Conservation (phyloP, 1,140 invertebrate species). For the Ctenoplectra terminalis region DNA sequence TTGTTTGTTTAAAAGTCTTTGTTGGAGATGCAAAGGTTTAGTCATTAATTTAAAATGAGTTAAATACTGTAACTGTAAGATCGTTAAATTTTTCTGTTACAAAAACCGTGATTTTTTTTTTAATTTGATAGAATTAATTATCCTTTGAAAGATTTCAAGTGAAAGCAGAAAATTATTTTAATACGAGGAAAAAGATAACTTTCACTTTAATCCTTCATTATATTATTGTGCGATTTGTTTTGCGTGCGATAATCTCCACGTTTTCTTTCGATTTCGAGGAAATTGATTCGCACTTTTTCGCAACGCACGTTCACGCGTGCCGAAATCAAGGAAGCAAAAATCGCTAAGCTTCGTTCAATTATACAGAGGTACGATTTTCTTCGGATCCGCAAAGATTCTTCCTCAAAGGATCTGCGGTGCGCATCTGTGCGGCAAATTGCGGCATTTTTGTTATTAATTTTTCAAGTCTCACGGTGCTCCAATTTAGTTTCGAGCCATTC, state of each 20-base stretch:
- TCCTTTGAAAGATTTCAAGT: too few species aligned
- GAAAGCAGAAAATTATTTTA: too few species aligned
- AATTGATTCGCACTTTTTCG: not conserved
- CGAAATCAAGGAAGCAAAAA: not conserved
- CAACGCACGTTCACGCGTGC: not conserved
- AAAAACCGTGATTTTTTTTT: too few species aligned
- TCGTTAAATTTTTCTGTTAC: too few species aligned
- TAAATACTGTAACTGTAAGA: too few species aligned
- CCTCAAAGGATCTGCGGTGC: not conserved
- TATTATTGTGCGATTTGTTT: too few species aligned
- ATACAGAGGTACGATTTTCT: not conserved
- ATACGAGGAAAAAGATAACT: too few species aligned
- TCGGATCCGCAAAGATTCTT: not conserved
- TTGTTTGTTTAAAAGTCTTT: not conserved
- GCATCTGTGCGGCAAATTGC: constrained; percentile 43
- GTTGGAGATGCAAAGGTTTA: not conserved
- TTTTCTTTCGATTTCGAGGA: not conserved
- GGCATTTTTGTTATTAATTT: constrained; percentile 48
- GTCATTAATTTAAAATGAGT: too few species aligned
- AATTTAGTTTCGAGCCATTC: constrained; percentile 30
- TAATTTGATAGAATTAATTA: too few species aligned
- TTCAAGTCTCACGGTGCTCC: constrained; percentile 24
- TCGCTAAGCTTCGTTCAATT: not conserved
- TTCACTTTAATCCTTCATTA: too few species aligned
- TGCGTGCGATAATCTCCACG: too few species aligned